Base-by-base conservation (phyloP, 92 coral and sea anemone species). In the Paramuricea clavata region DNA sequence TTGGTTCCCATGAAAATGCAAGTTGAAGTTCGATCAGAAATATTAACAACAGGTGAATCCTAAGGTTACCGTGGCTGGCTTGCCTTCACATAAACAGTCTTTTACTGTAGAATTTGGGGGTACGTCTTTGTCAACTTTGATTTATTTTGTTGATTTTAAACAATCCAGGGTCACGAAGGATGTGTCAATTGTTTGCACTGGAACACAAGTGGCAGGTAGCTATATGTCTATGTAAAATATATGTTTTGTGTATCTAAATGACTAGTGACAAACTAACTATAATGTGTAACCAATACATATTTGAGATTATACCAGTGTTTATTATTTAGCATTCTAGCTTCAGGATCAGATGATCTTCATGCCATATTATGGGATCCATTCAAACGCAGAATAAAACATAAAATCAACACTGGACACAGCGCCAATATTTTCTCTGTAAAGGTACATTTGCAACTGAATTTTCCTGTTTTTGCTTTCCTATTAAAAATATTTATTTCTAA, bases 161-260 rank as follows among this genome's bases (percentile, higher is more conserved):
- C 27, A 17, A 33, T 74, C 13, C 69, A 95, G 98, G 98, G 98
- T 28, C 98, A 95, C 71, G 81, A 95, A 57, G 98, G 98, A 16
- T 95, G 98, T 91, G 98, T 95, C 56, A 95, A 95, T 76, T 95
- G 98, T 83, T 85, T 95, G 62, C 96, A 95, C 54, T 95, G 98
- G 98, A 95, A 89, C 86, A 89, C 81, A 50, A 86, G 67, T 83
- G 98, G 98, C 61, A 92, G 91, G 98, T 95, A 91, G 10, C 27
- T 26, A n/a, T n/a, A n/a, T n/a, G n/a, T n/a, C n/a, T n/a, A n/a
- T n/a, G n/a, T n/a, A n/a, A n/a, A n/a, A n/a, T n/a, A n/a, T n/a
- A n/a, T n/a, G n/a, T n/a, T n/a, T n/a, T n/a, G n/a, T n/a, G n/a
- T n/a, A n/a, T n/a, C n/a, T n/a, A n/a, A n/a, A n/a, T n/a, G n/a